A percentile compares a stretch with the other conserved stretches of the same genome.
Evolutionary conservation across 2,113 vertebrate species (phyloP).

Genomic region (Pithys albifrons): DNA sequence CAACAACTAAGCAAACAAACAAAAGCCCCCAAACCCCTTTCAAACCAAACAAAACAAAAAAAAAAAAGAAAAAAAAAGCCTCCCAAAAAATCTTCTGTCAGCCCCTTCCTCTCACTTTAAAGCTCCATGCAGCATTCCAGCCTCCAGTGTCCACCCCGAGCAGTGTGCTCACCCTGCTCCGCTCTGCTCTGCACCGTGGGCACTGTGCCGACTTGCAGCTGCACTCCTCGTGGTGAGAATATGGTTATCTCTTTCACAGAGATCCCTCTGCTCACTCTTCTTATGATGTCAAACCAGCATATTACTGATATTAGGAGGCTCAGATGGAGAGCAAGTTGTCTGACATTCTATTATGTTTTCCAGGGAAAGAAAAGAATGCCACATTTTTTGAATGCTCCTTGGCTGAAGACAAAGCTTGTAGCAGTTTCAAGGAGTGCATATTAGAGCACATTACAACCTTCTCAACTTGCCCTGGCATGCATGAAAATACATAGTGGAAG

Average conservation of each 20-base stretch:
- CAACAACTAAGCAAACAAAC: neutral
- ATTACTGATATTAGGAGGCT: neutral
- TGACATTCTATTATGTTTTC: neutral
- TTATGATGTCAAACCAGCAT: neutral
- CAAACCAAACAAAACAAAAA: neutral
- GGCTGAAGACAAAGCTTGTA: neutral
- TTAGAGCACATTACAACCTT: neutral
- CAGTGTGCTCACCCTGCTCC: rapidly evolving
- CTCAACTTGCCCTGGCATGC: neutral
- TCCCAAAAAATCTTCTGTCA: neutral
- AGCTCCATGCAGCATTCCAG: neutral
- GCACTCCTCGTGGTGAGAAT: rapidly evolving
- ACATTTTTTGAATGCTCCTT: neutral
- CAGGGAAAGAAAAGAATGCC: neutral
- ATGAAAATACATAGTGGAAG: neutral
- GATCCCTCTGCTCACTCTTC: neutral
- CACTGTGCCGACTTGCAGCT: neutral
- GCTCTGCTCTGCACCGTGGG: rapidly evolving
- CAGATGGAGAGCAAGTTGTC: neutral
- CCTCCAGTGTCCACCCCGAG: neutral
- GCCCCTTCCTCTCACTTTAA: neutral
- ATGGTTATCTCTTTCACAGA: neutral
- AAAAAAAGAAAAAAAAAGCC: neutral
- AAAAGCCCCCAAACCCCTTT: neutral
- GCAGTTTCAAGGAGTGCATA: neutral